Percentiles rank a stretch among this genome's conserved stretches.
These are phyloP conservation scores for Pandion haliaetus DNA, from an alignment of 2,113 vertebrate genomes.

Conservation along the genomic window DNA sequence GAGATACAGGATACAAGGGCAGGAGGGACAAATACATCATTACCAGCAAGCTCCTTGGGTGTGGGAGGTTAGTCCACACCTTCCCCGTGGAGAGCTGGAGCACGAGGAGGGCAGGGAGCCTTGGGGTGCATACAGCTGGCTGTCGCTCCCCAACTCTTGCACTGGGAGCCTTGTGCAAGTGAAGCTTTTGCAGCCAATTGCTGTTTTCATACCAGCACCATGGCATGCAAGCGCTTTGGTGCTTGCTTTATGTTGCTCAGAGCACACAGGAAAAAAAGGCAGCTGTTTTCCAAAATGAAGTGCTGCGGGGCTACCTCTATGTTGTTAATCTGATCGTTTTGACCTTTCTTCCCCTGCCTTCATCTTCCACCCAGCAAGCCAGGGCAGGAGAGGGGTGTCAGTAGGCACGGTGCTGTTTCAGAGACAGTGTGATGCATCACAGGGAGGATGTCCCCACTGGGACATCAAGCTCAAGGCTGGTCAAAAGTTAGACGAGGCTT, in stretches of 20 bases:
- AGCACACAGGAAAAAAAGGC: neutral
- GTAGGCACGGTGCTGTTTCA: neutral
- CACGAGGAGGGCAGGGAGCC: neutral
- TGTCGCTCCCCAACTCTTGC: neutral
- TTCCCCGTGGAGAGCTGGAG: neutral
- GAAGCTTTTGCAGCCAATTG: neutral
- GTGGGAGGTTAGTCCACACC: neutral
- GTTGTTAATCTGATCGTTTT: neutral
- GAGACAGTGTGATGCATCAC: neutral
- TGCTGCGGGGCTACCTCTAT: neutral
- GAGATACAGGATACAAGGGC: neutral
- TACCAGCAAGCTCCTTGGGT: neutral
- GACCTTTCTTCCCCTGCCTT: neutral
- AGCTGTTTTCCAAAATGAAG: neutral
- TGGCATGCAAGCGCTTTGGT: neutral
- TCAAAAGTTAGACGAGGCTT: neutral
- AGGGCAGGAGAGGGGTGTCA: neutral
- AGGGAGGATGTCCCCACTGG: neutral
- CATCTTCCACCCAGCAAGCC: neutral
- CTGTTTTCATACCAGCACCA: neutral
- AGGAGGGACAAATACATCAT: neutral
- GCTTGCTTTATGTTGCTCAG: neutral
- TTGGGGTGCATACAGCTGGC: neutral
- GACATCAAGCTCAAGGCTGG: neutral
- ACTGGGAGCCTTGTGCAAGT: accelerated